These are phyloP conservation scores for Drosophila truncata DNA, from an alignment of 1,140 invertebrate species.

Conservation along the genomic window DNA sequence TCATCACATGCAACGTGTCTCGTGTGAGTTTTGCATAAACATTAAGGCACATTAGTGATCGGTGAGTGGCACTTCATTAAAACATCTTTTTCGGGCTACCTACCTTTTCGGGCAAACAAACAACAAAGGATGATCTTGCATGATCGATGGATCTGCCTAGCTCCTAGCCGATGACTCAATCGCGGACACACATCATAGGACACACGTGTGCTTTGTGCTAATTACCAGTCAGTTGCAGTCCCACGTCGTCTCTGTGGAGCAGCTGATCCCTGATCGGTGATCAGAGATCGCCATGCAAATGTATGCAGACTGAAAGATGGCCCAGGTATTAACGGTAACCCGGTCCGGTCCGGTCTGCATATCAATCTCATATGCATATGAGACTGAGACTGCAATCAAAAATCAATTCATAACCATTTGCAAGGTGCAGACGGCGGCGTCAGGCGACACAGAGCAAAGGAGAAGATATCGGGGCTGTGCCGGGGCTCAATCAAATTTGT, in stretches of 20 bases:
- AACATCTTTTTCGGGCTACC: constrained; percentile 63
- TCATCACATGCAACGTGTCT: constrained; percentile 20
- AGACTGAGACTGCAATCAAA: constrained; percentile 68
- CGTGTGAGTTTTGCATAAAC: constrained; percentile 65
- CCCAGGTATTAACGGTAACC: constrained; percentile 52
- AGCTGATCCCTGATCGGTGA: constrained; percentile 6
- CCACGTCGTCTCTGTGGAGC: constrained; percentile 8
- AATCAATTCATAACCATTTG: constrained; percentile 85
- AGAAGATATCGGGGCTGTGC: constrained; percentile 12
- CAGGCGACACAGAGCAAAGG: constrained; percentile 36
- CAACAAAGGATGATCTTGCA: constrained; percentile 10
- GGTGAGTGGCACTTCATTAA: constrained; percentile 70
- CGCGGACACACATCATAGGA: constrained; percentile 37
- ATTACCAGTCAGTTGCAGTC: constrained; percentile 59
- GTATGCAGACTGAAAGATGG: constrained; percentile 23
- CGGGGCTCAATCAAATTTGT: constrained; percentile 82
- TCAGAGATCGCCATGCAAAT: constrained; percentile 40
- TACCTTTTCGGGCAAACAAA: constrained; percentile 39
- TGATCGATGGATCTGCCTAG: constrained; percentile 24
- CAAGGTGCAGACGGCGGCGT: constrained; percentile 71
- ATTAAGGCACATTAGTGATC: constrained; percentile 65
- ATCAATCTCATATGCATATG: constrained; percentile 57
- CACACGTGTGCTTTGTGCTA: constrained; percentile 72
- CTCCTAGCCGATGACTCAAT: constrained; percentile 69
- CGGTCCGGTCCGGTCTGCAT: constrained; percentile 6